Evolutionary conservation across 2,797 vertebrate species (phyloP), one percentile per base, ranked within the genome.

Genomic region (Lacerta agilis): DNA sequence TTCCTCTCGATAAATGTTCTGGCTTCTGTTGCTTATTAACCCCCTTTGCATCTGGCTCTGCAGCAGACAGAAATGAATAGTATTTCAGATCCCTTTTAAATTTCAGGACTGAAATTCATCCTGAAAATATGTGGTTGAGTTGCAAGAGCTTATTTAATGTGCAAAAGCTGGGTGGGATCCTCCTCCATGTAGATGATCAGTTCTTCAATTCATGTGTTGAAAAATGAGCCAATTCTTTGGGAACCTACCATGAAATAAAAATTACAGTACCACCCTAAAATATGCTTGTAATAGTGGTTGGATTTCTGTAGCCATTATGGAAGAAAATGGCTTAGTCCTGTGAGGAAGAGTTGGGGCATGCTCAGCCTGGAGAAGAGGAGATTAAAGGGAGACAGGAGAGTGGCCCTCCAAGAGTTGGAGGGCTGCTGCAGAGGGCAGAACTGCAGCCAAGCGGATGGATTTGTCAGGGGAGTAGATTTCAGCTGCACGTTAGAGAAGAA

Each of bases 1-100:
- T 94, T 92, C 61, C 86, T 29, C 38, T 20, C 25, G 67, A 73
- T n/a, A 25, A 45, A 29, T 80, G 2, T 84, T 33, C 84, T 85
- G 45, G 15, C 88, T 64, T 79, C 84, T 73, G 71, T 7, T 29
- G 33, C 55, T 81, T 80, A 4, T 67, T 67, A 36, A 0, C 55
- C 79, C 64, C 72, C 83, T 83, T 55, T 49, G 41, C 78, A 5
- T 72, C 73, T 89, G 77, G 90, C 72, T 45, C 9, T 15, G 43
- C 76, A 23, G 15, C 1, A 64, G 33, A 38, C 82, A 10, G 8
- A 11, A 23, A 73, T 23, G 69, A 38, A 27, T 81, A 61, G 87
- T 33, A 85, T 86, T 43, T 36, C 25, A 3, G 33, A 58, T 79
- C 69, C 4, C 9, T 33, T 41, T 67, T 75, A 86, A 78, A 66